A percentile compares a stretch with the other conserved stretches of the same genome.
Conservation (phyloP, 2,888 invertebrate species). For the Leptinotarsa tumamoca region DNA sequence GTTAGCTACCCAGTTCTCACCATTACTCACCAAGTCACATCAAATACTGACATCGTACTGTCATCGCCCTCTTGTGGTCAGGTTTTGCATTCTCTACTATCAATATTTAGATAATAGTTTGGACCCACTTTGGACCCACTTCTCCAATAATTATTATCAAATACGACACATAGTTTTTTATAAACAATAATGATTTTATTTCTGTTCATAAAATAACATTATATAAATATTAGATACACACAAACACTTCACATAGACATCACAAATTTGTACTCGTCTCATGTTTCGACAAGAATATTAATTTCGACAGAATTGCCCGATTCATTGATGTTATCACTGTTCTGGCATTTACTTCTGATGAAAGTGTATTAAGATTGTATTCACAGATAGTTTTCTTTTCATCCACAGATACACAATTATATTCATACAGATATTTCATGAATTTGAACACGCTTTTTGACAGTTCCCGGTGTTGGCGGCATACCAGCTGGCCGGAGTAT, state of each 20-base stretch:
- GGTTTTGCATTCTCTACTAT: no score
- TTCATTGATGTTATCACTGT: not conserved
- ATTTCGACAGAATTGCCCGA: not conserved
- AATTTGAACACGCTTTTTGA: conserved; percentile 92
- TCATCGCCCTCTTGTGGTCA: no score
- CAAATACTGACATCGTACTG: no score
- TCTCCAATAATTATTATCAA: no score
- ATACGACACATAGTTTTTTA: not conserved
- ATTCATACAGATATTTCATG: conserved; percentile 91
- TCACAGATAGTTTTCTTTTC: not conserved
- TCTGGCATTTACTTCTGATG: not conserved
- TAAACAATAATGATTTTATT: conserved; percentile 14
- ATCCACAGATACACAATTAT: conserved; percentile 37
- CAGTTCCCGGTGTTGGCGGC: conserved; percentile 79
- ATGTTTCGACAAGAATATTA: not conserved
- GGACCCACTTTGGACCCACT: no score
- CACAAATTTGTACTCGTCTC: not conserved
- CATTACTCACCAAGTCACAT: no score
- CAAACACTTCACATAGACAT: not conserved
- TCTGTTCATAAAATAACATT: conserved; percentile 10
- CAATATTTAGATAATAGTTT: not conserved
- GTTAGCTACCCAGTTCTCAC: no score
- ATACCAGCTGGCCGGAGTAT: conserved; percentile 73
- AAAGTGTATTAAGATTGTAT: not conserved
- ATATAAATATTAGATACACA: conserved; percentile 10